Evolutionary conservation across 1,140 invertebrate species (phyloP), one percentile per base, ranked within the genome.

Genomic region (Polypedilum pembai): DNA sequence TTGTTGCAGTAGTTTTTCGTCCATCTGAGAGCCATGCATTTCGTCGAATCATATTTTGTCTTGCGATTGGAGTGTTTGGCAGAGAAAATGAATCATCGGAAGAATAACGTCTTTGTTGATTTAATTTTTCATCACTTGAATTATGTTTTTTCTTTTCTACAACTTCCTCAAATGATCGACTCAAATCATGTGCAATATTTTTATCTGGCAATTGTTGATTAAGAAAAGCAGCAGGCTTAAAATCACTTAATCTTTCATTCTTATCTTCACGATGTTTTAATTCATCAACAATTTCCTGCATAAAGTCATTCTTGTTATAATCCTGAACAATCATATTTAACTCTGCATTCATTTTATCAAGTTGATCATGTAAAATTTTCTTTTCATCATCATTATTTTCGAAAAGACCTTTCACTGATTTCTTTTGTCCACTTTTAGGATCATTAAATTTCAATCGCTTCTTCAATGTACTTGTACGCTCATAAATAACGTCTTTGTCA

Each of bases 21-120:
- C 74, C 15, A 45, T 75, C 45, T 18, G 75, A 74, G 41, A 75
- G 33, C 75, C 75, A 75, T 20, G 75, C 73, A 74, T 40, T 74
- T 5, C 73, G 45, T 41, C 75, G 75, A 63, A 75, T 73, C 45
- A 73, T 74, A 74, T 75, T 75, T 40, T 74, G 73, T 5, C 75
- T 45, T 18, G 75, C 75, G 21, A 75, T 75, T 12, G 73, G 73
- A 20, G 63, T 74, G 15, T 74, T 15, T 40, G 75, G 75, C 10
- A 75, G n/a, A 2, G 73, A 69, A 74, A 65, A 56, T 56, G 45
- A 66, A 15, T 74, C 73, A n/a, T 20, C 73, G 69, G 73, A 66
- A 10, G 40, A 24, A 40, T 73, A 75, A 8, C 24, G 12, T 5
- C 24, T 33, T 72, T 75, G 40, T 24, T 18, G 17, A 45, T 45